Base-by-base conservation (phyloP, 2,113 vertebrate genomes). In the Pteronura brasiliensis region DNA sequence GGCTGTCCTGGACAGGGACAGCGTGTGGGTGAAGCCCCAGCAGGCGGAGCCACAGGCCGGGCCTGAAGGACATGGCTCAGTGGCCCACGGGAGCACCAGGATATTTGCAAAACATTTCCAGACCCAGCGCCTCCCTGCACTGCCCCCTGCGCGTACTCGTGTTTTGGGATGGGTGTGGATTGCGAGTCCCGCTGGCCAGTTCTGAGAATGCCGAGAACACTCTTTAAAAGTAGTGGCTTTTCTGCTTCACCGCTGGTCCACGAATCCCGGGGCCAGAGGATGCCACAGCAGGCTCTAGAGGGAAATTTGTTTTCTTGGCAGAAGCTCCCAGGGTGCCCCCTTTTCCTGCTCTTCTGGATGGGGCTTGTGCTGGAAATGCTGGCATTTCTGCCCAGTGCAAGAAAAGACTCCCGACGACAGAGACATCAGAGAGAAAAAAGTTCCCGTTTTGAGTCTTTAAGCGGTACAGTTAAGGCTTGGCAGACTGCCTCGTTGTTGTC, bases 161-260 rank as follows among this genome's bases (percentile, higher is more conserved):
- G n/a, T 10, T 10, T 7, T 25, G 7, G 29, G 44, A 34, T 7
- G 2, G 27, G 10, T n/a, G n/a, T 21, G 31, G 61, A 7, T 14
- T 27, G 14, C 36, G 17, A 0, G 2, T 3, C 6, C 29, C 29
- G 5, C 17, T 44, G 3, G 34, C 31, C 34, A 0, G 2, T 15
- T 20, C n/a, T 31, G 27, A 42, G 9, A 44, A 27, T 15, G 77
- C 14, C 4, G 2, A 1, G 55, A 18, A 4, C 15, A 1, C 49
- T 52, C 49, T 52, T 52, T 52, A 15, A 52, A 52, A 52, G 14
- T 15, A 52, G 49, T 17, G 49, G 49, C 15, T 9, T 31, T 7
- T 6, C 31, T 14, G 83, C 17, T 13, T 55, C 17, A 0, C 7
- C 27, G 44, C 3, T 0, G 0, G 27, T 3, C 25, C 10, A 6